Base-by-base conservation (phyloP, 2,888 invertebrate species). In the Vesta saturnalis region DNA sequence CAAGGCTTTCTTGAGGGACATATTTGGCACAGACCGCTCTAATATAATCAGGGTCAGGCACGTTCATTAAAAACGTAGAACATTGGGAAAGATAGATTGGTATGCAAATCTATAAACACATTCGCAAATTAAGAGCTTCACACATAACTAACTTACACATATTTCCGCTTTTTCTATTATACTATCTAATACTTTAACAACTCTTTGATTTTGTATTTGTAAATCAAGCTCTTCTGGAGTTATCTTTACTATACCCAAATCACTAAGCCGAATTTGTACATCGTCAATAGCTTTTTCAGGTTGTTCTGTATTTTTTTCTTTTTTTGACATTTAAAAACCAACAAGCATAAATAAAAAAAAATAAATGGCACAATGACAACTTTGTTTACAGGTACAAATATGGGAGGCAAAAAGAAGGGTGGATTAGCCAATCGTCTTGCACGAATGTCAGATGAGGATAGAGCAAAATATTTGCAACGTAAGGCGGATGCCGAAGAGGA, bases 391-490 rank as follows among this genome's bases (percentile, higher is more conserved):
- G 39, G n/a, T 8, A 54, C 1, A 74, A 85, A n/a, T n/a, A 85
- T 85, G 85, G 84, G 80, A 46, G 81, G 79, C 1, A 83, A 82
- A 74, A 89, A 87, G 76, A 94, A 92, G 83, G 93, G 92, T 81
- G 86, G 88, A 22, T 90, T 92, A 83, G 90, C 89, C 43, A 89
- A 91, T 79, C 93, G 93, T 81, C 82, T 94, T 77, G 92, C 94
- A 16, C 90, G 91, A 76, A 94, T 95, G 94, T 92, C 91, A 0
- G 94, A 94, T 72, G 94, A 94, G 80, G 94, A 95, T 80, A 87
- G 93, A 1, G 89, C 91, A 0, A 85, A 94, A 63, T 95, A 94
- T 82, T 84, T 94, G 58, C 94, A 94, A 80, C 92, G 93, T 79
- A 88, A 92, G 19, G 93, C 94, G 0, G 94, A 94, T 73, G 84